Evolutionary conservation across 1,140 invertebrate species (phyloP), one percentile per base, ranked within the genome.

Genomic region (Bombus terrestris): DNA sequence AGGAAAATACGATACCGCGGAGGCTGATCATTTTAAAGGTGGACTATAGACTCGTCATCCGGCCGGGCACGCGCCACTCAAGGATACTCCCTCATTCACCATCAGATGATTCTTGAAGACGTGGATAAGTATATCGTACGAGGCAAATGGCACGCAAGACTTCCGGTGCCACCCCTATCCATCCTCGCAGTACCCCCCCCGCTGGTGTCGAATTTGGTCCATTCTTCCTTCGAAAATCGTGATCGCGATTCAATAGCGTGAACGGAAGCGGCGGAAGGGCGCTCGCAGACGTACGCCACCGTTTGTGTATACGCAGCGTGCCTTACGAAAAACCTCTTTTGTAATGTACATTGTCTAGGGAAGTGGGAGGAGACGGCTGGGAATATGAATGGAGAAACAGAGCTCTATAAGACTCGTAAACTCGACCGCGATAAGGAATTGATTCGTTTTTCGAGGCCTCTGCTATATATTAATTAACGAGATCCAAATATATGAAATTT

Each of bases 71-170:
- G 94, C 92, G 94, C 93, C 93, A 93, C 93, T 94, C 90, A 78
- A 93, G 87, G 57, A 89, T 85, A 73, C 32, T 83, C 90, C 86
- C 88, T 85, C 81, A 91, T 92, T 94, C 92, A 92, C 93, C 91
- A 90, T 89, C 75, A 84, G 90, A 86, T 91, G 93, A 93, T 94
- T 93, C 90, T 90, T 93, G 81, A 91, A 91, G 92, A 93, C 91
- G 89, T 72, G 92, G 91, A 93, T 89, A 93, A 93, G 93, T 93
- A 92, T 88, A 90, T 89, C 89, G 86, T 90, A 89, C 88, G 90
- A 91, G 89, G 92, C 93, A 94, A 94, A 94, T 94, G 93, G 94
- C 93, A 94, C 93, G 92, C 93, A 93, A 94, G 92, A 94, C 93
- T 94, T 94, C 94, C 94, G 94, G 93, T 89, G 78, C 92, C 90